Conservation (phyloP, 2,113 vertebrate species). For the Melospiza melodia region DNA sequence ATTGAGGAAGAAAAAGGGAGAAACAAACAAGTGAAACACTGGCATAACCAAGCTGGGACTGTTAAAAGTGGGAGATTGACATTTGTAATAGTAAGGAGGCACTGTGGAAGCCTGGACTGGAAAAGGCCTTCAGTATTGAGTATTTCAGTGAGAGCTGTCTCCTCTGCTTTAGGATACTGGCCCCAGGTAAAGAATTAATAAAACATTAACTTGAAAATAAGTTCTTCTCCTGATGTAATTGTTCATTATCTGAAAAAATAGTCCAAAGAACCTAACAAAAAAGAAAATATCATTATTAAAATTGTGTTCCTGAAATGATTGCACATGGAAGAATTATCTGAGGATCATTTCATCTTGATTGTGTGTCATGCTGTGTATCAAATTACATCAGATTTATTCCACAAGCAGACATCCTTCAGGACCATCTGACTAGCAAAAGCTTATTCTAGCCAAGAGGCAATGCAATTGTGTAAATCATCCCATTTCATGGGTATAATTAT, state of each 20-base stretch:
- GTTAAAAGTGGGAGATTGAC: background rate
- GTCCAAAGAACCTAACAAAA: background rate
- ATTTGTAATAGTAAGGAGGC: background rate
- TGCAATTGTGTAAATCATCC: background rate
- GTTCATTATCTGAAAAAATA: background rate
- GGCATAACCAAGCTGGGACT: background rate
- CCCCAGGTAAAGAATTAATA: background rate
- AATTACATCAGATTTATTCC: background rate
- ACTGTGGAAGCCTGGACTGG: background rate
- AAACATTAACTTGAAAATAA: background rate
- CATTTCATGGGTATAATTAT: conserved; percentile 21
- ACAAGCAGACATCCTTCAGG: background rate
- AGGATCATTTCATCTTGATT: conserved; percentile 12
- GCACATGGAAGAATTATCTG: background rate
- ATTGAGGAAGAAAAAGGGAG: background rate
- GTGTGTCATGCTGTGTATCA: background rate
- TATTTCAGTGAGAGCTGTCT: background rate
- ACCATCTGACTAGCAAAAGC: background rate
- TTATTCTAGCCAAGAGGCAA: conserved; percentile 21
- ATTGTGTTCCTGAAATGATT: background rate
- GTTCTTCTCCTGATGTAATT: background rate
- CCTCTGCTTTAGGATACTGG: background rate
- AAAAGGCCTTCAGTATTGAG: background rate
- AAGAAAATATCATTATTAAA: background rate
- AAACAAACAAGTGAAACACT: background rate